These are phyloP conservation scores for Cyanoderma ruficeps DNA, from an alignment of 2,113 vertebrate genomes.

Conservation along the genomic window DNA sequence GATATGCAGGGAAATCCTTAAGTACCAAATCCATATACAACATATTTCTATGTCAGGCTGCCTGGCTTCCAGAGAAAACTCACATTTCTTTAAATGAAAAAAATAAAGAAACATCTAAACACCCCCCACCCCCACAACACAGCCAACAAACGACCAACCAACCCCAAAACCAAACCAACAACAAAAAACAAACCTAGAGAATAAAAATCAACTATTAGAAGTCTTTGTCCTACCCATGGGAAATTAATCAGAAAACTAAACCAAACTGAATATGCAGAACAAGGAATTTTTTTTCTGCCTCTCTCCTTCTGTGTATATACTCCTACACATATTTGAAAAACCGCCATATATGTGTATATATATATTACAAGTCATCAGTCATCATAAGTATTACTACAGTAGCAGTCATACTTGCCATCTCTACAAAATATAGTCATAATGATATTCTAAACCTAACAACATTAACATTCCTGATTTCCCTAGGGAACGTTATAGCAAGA, in stretches of 20 bases:
- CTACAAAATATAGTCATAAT: neutral
- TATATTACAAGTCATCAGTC: neutral
- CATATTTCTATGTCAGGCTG: neutral
- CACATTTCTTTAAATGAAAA: neutral
- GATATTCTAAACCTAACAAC: neutral
- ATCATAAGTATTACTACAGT: neutral
- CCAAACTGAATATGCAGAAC: neutral
- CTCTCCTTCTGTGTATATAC: neutral
- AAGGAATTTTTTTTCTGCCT: neutral
- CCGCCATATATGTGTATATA: rapidly evolving
- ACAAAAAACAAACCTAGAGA: neutral
- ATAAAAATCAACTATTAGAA: neutral
- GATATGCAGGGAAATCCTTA: neutral
- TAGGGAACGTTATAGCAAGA: neutral
- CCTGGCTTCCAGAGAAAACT: neutral
- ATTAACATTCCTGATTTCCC: neutral
- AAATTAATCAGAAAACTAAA: neutral
- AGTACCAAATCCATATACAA: neutral
- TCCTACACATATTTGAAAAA: neutral
- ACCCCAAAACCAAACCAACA: neutral
- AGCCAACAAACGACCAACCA: neutral
- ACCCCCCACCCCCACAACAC: neutral
- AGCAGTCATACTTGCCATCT: neutral
- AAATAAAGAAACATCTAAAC: neutral
- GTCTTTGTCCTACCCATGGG: neutral